Evolutionary conservation across 2,888 invertebrate genomes (phyloP).

Genomic region (Pheosia tremula): DNA sequence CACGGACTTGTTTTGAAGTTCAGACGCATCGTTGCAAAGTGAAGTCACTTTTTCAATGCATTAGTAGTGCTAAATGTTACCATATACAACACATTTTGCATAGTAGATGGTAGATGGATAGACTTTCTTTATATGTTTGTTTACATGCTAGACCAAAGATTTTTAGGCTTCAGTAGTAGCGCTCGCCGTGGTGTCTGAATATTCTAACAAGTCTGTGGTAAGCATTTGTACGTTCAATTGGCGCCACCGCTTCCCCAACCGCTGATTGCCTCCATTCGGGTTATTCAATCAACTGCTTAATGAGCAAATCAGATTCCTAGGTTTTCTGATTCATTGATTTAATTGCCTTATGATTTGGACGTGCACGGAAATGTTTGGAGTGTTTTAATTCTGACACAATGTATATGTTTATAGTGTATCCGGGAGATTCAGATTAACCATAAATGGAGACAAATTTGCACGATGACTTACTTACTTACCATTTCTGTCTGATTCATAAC

Average conservation of each 20-base stretch:
- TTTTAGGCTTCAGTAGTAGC: too few species aligned
- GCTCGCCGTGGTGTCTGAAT: too few species aligned
- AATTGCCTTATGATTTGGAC: conserved; percentile 42
- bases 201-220: conserved; percentile 36
- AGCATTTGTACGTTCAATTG: conserved; percentile 59
- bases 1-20: conserved; percentile 11
- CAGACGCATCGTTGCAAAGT: too few species aligned
- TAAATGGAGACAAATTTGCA: conserved; percentile 5
- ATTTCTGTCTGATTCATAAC: neutral
- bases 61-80: too few species aligned
- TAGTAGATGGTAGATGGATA: too few species aligned
- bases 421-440: conserved; percentile 27
- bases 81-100: too few species aligned
- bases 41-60: too few species aligned
- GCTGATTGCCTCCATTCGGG: conserved; percentile 50
- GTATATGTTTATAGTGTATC: conserved; percentile 31
- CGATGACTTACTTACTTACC: neutral
- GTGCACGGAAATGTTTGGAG: conserved; percentile 51
- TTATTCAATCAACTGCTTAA: conserved; percentile 55
- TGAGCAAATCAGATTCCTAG: conserved; percentile 46
- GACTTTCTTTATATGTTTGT: too few species aligned
- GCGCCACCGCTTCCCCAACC: conserved; percentile 33
- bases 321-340: conserved; percentile 55
- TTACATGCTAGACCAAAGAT: too few species aligned
- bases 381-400: conserved; percentile 47